phyloP scores from a whole-genome alignment of 2,113 vertebrate genomes.

The Lamprotornis superbus region DNA sequence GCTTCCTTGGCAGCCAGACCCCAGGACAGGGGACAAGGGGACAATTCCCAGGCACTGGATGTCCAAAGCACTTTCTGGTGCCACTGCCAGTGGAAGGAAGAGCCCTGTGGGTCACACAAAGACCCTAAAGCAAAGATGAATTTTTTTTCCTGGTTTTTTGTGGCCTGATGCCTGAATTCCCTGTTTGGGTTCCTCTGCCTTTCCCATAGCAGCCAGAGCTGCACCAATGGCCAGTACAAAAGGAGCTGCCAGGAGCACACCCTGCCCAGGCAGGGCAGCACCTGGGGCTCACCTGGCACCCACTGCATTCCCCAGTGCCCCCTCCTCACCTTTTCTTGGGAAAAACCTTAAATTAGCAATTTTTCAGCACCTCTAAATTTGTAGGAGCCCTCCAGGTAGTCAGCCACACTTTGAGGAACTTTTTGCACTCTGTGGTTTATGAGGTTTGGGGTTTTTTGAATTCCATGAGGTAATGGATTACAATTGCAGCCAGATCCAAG shows the following conservation, averaged over 20 bases:
- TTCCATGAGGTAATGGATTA: background rate
- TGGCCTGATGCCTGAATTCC: background rate
- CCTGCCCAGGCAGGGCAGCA: background rate
- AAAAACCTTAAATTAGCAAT: background rate
- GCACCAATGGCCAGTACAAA: slow-evolving; percentile 56
- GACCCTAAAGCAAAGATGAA: rapidly evolving
- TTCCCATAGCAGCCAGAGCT: background rate
- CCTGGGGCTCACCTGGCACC: background rate
- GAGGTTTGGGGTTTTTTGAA: background rate
- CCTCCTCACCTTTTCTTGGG: background rate
- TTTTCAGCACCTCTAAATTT: background rate
- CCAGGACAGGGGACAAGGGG: background rate
- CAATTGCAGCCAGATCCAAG: background rate
- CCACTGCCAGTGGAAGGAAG: background rate
- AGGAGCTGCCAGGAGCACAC: slow-evolving; percentile 13
- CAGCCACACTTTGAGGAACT: background rate
- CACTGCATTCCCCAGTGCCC: background rate
- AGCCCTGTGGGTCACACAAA: background rate
- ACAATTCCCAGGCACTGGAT: background rate
- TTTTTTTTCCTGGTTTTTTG: background rate
- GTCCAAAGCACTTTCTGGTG: background rate
- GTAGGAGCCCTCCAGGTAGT: background rate
- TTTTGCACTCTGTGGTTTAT: background rate
- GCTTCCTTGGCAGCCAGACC: background rate
- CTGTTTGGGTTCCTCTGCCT: background rate